Conservation (phyloP, 1,140 invertebrate genomes). For the Hydropsyche tenuis region DNA sequence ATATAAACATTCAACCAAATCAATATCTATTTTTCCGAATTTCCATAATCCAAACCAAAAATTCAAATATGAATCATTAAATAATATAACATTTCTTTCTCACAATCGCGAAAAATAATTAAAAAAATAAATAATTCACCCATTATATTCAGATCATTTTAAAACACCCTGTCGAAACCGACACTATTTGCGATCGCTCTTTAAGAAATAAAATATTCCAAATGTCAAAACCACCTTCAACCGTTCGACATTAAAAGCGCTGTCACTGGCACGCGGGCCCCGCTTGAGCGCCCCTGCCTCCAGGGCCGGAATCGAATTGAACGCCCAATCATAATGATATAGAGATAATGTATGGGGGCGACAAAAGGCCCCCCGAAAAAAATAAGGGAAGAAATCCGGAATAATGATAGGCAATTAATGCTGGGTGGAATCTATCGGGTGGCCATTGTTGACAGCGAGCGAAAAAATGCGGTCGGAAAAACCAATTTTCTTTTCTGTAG, state of each 20-base stretch:
- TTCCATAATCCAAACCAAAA: too few species aligned
- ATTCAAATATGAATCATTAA: too few species aligned
- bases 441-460: conserved; percentile 32
- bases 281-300: conserved; percentile 5
- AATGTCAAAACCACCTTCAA: too few species aligned
- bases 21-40: too few species aligned
- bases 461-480: conserved; percentile 11
- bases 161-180: too few species aligned
- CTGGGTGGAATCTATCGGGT: conserved; percentile 33
- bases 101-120: too few species aligned
- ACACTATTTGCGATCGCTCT: too few species aligned
- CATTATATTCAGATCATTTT: too few species aligned
- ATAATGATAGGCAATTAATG: conserved; percentile 50
- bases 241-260: not conserved
- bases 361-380: conserved; percentile 34
- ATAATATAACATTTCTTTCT: too few species aligned
- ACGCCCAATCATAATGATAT: conserved; percentile 50
- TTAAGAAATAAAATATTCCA: too few species aligned
- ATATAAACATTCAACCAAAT: too few species aligned
- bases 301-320: conserved; percentile 45
- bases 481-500: conserved; percentile 11
- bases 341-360: conserved; percentile 49
- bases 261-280: not conserved
- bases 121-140: too few species aligned
- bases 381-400: conserved; percentile 30